These are phyloP conservation scores for Cyclophora albipunctata DNA, from an alignment of 2,888 invertebrate species.

Conservation along the genomic window DNA sequence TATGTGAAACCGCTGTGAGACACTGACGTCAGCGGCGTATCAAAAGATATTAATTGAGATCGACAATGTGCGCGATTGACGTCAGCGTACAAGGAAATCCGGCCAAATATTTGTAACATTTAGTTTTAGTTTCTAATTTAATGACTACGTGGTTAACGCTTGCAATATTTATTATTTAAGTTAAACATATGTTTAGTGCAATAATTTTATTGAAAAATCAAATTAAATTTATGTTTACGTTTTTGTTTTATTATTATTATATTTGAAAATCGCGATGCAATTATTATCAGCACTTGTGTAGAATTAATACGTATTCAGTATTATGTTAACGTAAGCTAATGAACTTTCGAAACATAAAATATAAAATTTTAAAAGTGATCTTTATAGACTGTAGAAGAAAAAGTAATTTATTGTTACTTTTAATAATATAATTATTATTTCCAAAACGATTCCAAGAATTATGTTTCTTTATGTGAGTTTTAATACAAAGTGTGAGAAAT, in stretches of 20 bases:
- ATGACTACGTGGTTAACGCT: slow-evolving; percentile 58
- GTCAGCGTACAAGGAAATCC: no score
- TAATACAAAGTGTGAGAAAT: slow-evolving; percentile 27
- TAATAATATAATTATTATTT: slow-evolving; percentile 45
- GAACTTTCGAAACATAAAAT: slow-evolving; percentile 33
- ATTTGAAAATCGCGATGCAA: slow-evolving; percentile 44
- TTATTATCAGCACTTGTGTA: slow-evolving; percentile 46
- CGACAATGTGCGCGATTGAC: no score
- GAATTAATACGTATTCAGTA: slow-evolving; percentile 65
- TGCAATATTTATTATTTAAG: slow-evolving; percentile 74
- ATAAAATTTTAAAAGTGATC: slow-evolving; percentile 55
- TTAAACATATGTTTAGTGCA: slow-evolving; percentile 69
- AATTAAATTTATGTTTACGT: slow-evolving; percentile 67
- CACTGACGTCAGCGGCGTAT: no score
- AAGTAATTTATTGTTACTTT: slow-evolving; percentile 72
- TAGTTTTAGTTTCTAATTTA: slow-evolving; percentile 60
- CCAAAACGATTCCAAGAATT: slow-evolving; percentile 61
- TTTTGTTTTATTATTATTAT: slow-evolving; percentile 61
- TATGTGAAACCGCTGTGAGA: no score
- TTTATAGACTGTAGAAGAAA: slow-evolving; percentile 57
- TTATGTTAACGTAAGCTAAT: slow-evolving; percentile 59
- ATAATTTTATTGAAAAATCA: slow-evolving; percentile 70
- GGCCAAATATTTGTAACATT: slow-evolving; percentile 37
- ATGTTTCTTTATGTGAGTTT: slow-evolving; percentile 33
- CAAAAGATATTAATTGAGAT: no score